Evolutionary conservation across 2,888 invertebrate genomes (phyloP).

Genomic region (Apotomis turbidana): DNA sequence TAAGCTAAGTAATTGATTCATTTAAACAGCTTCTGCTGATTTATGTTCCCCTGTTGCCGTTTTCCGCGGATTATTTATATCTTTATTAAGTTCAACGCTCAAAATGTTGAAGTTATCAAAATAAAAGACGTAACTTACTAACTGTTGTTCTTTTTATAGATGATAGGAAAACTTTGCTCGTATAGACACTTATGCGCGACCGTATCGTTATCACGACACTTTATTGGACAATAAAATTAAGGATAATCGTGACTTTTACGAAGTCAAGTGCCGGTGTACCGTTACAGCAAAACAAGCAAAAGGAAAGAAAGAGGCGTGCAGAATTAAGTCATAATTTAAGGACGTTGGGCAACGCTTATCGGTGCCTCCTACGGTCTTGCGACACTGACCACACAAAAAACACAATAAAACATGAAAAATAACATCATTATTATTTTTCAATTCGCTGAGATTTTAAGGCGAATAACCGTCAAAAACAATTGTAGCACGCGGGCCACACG

Average conservation of each 20-base stretch:
- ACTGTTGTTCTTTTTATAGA: background rate
- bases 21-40: slow-evolving; percentile 30
- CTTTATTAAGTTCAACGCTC: slow-evolving; percentile 25
- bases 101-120: background rate
- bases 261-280: slow-evolving; percentile 58
- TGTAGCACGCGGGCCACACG: slow-evolving; percentile 68
- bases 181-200: slow-evolving; percentile 1
- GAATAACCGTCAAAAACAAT: slow-evolving; percentile 58
- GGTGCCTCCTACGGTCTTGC: slow-evolving; percentile 73
- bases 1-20: slow-evolving; percentile 40
- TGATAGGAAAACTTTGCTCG: slow-evolving; percentile 8
- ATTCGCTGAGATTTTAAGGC: slow-evolving; percentile 43
- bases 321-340: slow-evolving; percentile 81
- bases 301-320: slow-evolving; percentile 67
- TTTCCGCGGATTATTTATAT: slow-evolving; percentile 31
- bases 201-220: slow-evolving; percentile 26
- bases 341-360: slow-evolving; percentile 70
- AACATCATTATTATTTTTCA: slow-evolving; percentile 40
- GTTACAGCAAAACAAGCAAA: slow-evolving; percentile 64
- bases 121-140: background rate
- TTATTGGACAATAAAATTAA: slow-evolving; percentile 37
- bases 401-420: slow-evolving; percentile 38
- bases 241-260: slow-evolving; percentile 41
- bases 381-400: slow-evolving; percentile 46
- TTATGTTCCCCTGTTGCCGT: slow-evolving; percentile 23